Evolutionary conservation across 2,113 vertebrate genomes (phyloP), one percentile per base, ranked within the genome.

Genomic region (Leiothrix lutea): DNA sequence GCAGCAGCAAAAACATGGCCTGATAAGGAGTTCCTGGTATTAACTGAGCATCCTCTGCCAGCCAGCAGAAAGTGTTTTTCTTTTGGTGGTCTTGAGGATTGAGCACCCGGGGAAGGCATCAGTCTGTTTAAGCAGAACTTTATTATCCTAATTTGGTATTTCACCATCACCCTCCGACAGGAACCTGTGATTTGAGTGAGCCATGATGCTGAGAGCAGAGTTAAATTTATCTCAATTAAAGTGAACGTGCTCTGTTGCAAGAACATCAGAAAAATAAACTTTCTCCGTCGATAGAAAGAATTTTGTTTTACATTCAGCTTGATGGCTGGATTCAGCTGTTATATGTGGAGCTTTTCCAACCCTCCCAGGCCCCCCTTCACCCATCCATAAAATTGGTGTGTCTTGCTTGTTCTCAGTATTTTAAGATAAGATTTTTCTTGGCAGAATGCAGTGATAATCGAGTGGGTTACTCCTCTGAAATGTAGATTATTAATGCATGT

Each of bases 191-290:
- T 35, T 45, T 48, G 92, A 67, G 51, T 89, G 94, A 95, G 89
- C 91, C 75, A 33, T 38, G 75, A 25, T 73, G 58, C 80, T 11
- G 54, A 80, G 64, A 15, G 14, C 22, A 14, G 51, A 36, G 89
- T 74, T 90, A 64, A 66, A 88, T 95, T 93, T 82, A 65, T 88
- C 88, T 95, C 79, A 75, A 54, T 90, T 94, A 83, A 71, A 54
- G 88, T 11, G 79, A 57, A 16, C 53, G 12, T 88, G 77, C 69
- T 92, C 77, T 53, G 58, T 23, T 73, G 28, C 66, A 53, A 64
- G 88, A 92, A 28, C 65, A 50, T 53, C 42, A 35, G 64, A 54
- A 73, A 70, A 88, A 88, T 51, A 50, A 92, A 62, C 56, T 86
- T 94, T 23, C 77, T 54, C 51, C 14, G 47, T 61, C 8, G 14